Base-by-base conservation (phyloP, 2,888 invertebrate genomes). In the Dolichopus griseipennis region DNA sequence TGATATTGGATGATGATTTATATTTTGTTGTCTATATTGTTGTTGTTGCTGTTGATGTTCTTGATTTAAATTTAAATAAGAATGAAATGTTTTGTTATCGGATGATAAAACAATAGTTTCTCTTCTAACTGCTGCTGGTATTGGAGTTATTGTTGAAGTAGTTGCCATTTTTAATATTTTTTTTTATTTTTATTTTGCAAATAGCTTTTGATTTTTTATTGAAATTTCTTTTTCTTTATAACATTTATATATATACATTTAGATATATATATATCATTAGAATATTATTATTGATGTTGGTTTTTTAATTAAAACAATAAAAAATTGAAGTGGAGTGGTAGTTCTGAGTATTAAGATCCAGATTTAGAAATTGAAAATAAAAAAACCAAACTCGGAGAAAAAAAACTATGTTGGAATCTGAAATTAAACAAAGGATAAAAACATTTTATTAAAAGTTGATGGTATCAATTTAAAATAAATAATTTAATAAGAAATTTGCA, bases 81-180 rank as follows among this genome's bases (percentile, higher is more conserved):
- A 52, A 27, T 27, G 27, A n/a, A 52, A 52, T 52, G 52, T 52
- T 52, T 52, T 52, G 6, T 52, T 52, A 52, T 18, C 52, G 18
- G 52, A 52, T 52, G 52, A 15, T 52, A 52, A 52, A 52, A 52
- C 52, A 52, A 52, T 52, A 18, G 52, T 52, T 52, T 52, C 52
- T 18, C 52, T 52, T 52, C 52, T 52, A 6, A 52, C 15, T 27
- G 27, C 27, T 27, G 27, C 27, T 52, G 52, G 52, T 12, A 52
- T 52, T 52, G 52, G 52, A 52, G 52, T 52, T 52, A 52, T 52
- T 52, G 52, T 52, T 37, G 37, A 37, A 37, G 37, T 37, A 37
- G 37, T 37, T 52, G 52, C 52, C 52, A 52, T 52, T 52, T 52
- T 52, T 52, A 15, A 12, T 6, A 6, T 12, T 41, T 12, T 41